Evolutionary conservation across 2,113 vertebrate genomes (phyloP).

Genomic region (Sturnira hondurensis): DNA sequence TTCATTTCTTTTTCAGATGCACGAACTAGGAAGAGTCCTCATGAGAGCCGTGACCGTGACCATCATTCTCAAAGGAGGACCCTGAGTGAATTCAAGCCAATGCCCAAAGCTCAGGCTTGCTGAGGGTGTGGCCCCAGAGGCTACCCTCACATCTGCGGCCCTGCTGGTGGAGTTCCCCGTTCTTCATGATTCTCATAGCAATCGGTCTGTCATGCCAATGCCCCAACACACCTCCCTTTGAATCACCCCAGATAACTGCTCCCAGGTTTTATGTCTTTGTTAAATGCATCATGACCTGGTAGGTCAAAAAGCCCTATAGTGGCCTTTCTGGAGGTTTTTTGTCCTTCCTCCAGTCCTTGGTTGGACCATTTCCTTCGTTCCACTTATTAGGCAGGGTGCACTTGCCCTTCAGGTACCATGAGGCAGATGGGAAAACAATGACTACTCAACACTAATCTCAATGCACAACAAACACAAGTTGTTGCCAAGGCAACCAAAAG

Average conservation of each 20-base stretch:
- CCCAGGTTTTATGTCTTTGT: constrained; percentile 28
- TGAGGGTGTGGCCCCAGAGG: not conserved
- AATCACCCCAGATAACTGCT: not conserved
- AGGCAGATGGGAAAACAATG: constrained; percentile 28
- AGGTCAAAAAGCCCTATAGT: not conserved
- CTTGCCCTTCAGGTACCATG: not conserved
- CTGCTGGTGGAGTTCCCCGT: not conserved
- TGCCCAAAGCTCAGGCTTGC: not conserved
- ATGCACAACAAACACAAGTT: constrained; percentile 30
- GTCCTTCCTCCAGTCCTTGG: not conserved
- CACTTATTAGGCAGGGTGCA: not conserved
- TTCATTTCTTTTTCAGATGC: too few relatives aligned
- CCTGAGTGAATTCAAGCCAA: not conserved
- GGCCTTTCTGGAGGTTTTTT: not conserved
- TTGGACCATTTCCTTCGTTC: not conserved
- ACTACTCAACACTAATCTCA: not conserved
- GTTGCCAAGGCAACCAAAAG: constrained; percentile 73
- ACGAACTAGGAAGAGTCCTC: too few relatives aligned
- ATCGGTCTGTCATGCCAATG: not conserved
- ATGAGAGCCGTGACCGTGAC: too few relatives aligned
- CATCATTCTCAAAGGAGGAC: too few relatives aligned
- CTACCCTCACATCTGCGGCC: not conserved
- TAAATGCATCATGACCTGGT: not conserved
- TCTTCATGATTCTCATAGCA: not conserved
- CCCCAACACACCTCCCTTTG: not conserved